phyloP scores from a whole-genome alignment of 2,888 invertebrate species.

The Dryobota labecula region DNA sequence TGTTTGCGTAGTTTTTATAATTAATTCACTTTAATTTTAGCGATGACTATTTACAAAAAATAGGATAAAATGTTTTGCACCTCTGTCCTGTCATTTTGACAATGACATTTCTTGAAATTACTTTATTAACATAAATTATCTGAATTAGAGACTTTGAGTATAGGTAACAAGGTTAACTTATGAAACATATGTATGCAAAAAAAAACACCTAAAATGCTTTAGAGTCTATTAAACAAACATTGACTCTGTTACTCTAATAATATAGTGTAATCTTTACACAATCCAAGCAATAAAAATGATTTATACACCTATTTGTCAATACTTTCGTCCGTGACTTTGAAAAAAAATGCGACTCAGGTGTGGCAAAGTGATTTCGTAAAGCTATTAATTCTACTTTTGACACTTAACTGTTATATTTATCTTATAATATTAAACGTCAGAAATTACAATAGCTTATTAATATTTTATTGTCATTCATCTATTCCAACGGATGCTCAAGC shows the following conservation, averaged over 20 bases:
- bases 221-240: slow-evolving; percentile 43
- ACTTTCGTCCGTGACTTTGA: slow-evolving; percentile 50
- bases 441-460: slow-evolving; percentile 51
- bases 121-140: no score
- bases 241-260: slow-evolving; percentile 41
- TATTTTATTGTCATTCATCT: slow-evolving; percentile 56
- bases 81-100: no score
- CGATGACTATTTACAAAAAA: no score
- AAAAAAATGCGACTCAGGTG: slow-evolving; percentile 60
- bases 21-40: no score
- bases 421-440: slow-evolving; percentile 38
- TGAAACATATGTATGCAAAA: no score
- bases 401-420: slow-evolving; percentile 55
- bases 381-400: slow-evolving; percentile 58
- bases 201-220: no score
- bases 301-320: slow-evolving; percentile 60
- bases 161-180: no score
- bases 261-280: slow-evolving; percentile 48
- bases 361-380: slow-evolving; percentile 61
- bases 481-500: slow-evolving; percentile 32
- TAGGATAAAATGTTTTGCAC: no score
- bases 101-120: no score
- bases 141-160: no score
- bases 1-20: no score
- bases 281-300: slow-evolving; percentile 62